Evolutionary conservation across 1,140 invertebrate genomes (phyloP).

Genomic region (Phenacoccus solenopsis): DNA sequence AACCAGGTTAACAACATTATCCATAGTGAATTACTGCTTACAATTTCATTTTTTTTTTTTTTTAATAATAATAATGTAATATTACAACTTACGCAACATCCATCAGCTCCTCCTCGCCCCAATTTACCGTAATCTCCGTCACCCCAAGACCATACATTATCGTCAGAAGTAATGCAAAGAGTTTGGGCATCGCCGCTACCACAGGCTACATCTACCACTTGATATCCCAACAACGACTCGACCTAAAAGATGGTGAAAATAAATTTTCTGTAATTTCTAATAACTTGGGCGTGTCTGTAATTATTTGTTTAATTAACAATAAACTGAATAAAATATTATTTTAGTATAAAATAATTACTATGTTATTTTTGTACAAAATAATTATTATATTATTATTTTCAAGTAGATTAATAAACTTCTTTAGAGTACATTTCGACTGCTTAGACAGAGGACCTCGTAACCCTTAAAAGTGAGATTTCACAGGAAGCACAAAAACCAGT

Average conservation of each 20-base stretch:
- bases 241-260: too few relatives aligned
- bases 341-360: background rate
- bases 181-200: constrained; percentile 92
- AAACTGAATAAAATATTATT: background rate
- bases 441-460: too few relatives aligned
- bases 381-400: too few relatives aligned
- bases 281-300: background rate
- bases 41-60: too few relatives aligned
- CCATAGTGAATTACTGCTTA: too few relatives aligned
- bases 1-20: too few relatives aligned
- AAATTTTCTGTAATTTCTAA: background rate
- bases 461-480: too few relatives aligned
- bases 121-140: constrained; percentile 96
- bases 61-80: too few relatives aligned
- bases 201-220: constrained; percentile 83
- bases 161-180: constrained; percentile 85
- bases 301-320: background rate
- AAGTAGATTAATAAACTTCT: too few relatives aligned
- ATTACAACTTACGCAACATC: constrained; percentile 65
- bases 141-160: constrained; percentile 94
- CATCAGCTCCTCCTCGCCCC: constrained; percentile 85
- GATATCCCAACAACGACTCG: constrained; percentile 65
- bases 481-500: too few relatives aligned
- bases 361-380: background rate
- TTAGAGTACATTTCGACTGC: too few relatives aligned